These are phyloP conservation scores for Charadrius vociferus DNA, from an alignment of 2,113 vertebrate genomes.

Conservation along the genomic window DNA sequence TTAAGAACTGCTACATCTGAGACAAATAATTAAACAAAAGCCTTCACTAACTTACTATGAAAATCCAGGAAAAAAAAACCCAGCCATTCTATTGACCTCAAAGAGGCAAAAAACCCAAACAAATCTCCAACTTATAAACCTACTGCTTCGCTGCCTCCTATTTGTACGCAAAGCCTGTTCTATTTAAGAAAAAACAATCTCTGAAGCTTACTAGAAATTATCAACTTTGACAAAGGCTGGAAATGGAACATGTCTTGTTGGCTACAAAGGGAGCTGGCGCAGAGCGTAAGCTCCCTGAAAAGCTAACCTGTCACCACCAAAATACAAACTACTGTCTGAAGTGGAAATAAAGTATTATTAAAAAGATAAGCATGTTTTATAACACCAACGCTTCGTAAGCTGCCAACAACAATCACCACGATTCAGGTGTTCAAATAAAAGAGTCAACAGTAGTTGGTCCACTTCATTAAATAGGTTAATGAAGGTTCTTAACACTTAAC, in stretches of 20 bases:
- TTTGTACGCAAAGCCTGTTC: neutral
- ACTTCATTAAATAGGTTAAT: neutral
- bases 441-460: neutral
- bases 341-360: neutral
- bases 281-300: neutral
- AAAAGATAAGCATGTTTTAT: neutral
- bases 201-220: neutral
- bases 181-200: neutral
- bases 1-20: neutral
- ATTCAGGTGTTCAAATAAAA: neutral
- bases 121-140: neutral
- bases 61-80: neutral
- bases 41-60: neutral
- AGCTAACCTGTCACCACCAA: neutral
- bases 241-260: neutral
- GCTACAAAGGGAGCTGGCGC: rapidly evolving
- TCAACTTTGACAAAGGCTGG: neutral
- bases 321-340: neutral
- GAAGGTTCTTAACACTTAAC: neutral
- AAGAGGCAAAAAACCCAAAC: neutral
- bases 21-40: neutral
- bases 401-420: neutral
- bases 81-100: neutral
- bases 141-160: neutral
- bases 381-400: neutral